phyloP scores from a whole-genome alignment of 2,113 vertebrate genomes.

The Apteryx owenii region DNA sequence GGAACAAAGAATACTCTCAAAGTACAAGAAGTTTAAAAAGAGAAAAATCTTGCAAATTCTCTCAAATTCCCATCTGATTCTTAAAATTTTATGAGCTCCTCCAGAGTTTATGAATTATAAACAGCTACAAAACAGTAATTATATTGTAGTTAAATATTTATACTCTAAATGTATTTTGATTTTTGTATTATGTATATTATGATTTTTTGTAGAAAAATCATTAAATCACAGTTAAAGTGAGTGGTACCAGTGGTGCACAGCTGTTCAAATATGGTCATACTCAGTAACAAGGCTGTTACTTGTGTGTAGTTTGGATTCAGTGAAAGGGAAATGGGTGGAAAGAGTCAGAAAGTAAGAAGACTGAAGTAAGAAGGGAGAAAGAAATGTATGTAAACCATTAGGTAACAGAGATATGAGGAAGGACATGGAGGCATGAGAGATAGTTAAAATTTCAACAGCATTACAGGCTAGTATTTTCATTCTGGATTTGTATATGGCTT shows the following conservation, averaged over 20 bases:
- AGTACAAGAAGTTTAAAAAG: neutral
- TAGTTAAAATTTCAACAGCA: neutral
- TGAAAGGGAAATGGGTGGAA: neutral
- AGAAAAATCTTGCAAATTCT: neutral
- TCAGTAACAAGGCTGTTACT: neutral
- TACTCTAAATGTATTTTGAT: neutral
- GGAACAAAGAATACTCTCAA: neutral
- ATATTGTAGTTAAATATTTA: conserved; percentile 9
- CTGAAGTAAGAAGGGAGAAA: neutral
- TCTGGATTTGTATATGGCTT: neutral
- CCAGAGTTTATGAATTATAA: conserved; percentile 1
- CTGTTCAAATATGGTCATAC: neutral
- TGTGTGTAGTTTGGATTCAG: neutral
- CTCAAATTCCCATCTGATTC: neutral
- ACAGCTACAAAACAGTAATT: neutral
- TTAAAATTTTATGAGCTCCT: neutral
- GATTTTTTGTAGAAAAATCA: neutral
- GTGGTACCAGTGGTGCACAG: neutral
- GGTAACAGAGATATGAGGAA: neutral
- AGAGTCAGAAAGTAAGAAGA: neutral
- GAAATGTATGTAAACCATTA: neutral
- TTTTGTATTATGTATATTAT: neutral
- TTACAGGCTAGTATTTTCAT: neutral
- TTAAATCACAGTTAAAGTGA: neutral
- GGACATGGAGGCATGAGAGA: neutral